phyloP scores from a whole-genome alignment of 2,113 vertebrate species.

The Daphoenositta chrysoptera region DNA sequence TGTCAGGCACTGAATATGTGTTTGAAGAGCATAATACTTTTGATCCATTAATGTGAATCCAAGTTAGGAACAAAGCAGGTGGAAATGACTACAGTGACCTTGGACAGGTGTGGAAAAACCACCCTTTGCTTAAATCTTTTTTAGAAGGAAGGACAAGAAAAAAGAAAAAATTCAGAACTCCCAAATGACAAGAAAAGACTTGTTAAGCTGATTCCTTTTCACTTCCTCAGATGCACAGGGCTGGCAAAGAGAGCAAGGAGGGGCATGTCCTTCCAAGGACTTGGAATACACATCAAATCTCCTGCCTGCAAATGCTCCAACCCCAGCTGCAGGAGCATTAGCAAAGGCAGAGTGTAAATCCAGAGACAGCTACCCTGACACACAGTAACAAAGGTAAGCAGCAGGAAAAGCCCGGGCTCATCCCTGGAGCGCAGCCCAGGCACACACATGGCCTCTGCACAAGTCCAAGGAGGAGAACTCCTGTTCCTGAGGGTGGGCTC shows the following conservation, averaged over 20 bases:
- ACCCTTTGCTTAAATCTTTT: neutral
- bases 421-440: neutral
- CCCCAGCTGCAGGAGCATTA: neutral
- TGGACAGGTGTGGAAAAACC: neutral
- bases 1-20: neutral
- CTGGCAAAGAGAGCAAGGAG: neutral
- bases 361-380: neutral
- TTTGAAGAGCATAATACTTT: neutral
- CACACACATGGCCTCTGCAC: neutral
- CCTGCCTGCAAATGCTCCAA: neutral
- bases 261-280: neutral
- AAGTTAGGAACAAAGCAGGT: neutral
- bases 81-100: neutral
- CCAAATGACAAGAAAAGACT: neutral
- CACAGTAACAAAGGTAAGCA: neutral
- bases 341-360: neutral
- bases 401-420: neutral
- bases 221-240: neutral
- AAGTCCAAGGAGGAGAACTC: neutral
- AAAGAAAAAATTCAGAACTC: neutral
- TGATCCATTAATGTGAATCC: neutral
- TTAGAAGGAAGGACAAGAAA: neutral
- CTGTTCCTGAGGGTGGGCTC: neutral
- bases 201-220: neutral
- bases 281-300: rapidly evolving